A percentile compares a stretch with the other conserved stretches of the same genome.
phyloP scores from a whole-genome alignment of 1,140 invertebrate genomes.

The Zaprionus africanus region DNA sequence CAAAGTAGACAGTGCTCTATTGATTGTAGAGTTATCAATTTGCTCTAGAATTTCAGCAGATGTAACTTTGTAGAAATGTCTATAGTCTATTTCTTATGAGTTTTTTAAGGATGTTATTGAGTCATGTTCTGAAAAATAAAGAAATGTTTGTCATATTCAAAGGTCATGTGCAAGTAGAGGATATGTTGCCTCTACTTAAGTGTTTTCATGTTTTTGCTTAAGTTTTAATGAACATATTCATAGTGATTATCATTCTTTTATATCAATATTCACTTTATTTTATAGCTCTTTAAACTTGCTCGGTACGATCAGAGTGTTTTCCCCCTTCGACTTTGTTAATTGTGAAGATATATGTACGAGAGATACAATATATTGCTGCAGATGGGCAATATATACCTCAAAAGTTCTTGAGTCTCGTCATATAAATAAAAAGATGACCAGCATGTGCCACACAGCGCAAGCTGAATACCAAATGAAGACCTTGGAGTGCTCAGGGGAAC shows the following conservation, averaged over 20 bases:
- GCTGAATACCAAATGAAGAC: slow-evolving; percentile 34
- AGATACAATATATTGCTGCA: slow-evolving; percentile 28
- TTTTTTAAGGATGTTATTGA: too few relatives aligned
- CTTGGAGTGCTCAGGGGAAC: slow-evolving; percentile 18
- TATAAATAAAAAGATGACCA: slow-evolving; percentile 23
- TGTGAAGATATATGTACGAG: slow-evolving; percentile 21
- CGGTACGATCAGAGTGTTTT: not conserved
- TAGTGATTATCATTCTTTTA: too few relatives aligned
- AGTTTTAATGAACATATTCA: too few relatives aligned
- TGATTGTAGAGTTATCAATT: not conserved
- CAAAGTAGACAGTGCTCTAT: not conserved
- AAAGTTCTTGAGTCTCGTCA: slow-evolving; percentile 7
- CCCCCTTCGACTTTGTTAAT: not conserved
- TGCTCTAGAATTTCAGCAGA: not conserved
- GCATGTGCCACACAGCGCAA: slow-evolving; percentile 27
- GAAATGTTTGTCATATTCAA: not conserved
- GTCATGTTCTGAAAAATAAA: not conserved
- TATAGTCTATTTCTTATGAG: not conserved
- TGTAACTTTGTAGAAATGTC: not conserved
- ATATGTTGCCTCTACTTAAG: too few relatives aligned
- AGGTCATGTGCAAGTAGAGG: too few relatives aligned
- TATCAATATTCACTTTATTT: too few relatives aligned
- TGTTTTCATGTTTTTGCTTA: too few relatives aligned
- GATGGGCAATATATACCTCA: slow-evolving; percentile 25
- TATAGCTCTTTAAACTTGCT: too few relatives aligned